These are phyloP conservation scores for Tenualosa ilisha DNA, from an alignment of 2,797 vertebrate genomes.

Conservation along the genomic window DNA sequence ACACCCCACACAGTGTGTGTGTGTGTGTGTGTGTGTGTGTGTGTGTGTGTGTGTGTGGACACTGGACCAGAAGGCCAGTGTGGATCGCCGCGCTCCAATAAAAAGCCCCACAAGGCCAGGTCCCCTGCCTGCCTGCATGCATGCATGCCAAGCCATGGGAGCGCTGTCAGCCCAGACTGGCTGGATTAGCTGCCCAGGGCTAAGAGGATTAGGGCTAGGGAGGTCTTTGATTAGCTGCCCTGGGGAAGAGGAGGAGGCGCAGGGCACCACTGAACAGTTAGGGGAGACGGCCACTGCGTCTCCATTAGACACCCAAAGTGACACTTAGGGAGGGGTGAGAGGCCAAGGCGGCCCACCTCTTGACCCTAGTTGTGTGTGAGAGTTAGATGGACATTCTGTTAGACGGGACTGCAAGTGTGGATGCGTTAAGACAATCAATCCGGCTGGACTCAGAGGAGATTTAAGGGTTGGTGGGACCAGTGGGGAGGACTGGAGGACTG, in stretches of 20 bases:
- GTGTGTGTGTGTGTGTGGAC: neutral
- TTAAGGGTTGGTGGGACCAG: neutral
- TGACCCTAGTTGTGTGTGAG: neutral
- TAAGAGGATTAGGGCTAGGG: slow-evolving; percentile 15
- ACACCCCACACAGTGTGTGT: too few relatives aligned
- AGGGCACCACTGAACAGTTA: neutral
- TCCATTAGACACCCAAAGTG: neutral
- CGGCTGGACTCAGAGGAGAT: neutral
- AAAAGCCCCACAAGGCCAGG: neutral
- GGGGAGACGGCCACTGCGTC: neutral
- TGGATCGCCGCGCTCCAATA: neutral
- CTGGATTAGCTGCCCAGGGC: neutral
- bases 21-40: neutral
- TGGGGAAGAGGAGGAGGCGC: neutral
- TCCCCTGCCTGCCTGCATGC: neutral
- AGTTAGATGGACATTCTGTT: neutral
- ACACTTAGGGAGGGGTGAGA: neutral
- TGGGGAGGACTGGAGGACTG: neutral
- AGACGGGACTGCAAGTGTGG: neutral
- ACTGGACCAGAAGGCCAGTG: slow-evolving; percentile 8
- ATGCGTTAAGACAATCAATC: neutral
- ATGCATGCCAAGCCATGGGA: neutral
- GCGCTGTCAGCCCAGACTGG: neutral
- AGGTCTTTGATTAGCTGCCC: neutral
- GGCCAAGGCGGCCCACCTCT: neutral